Conservation (phyloP, 2,888 invertebrate species). For the Macrosoma leucophasiata region DNA sequence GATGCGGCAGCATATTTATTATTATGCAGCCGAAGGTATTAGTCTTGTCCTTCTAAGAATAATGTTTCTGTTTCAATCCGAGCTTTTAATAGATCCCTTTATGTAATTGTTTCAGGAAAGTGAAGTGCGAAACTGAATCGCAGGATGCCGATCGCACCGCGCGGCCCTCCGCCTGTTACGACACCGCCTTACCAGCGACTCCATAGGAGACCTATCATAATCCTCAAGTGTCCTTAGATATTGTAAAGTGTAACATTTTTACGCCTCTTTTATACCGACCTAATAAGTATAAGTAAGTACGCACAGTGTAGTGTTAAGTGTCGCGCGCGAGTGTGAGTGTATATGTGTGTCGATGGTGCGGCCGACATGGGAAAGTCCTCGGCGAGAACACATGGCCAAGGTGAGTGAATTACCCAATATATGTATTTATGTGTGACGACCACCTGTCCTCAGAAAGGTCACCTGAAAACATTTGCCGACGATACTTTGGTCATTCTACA, state of each 20-base stretch:
- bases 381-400: slow-evolving; percentile 76
- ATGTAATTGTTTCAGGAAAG: slow-evolving; percentile 65
- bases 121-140: slow-evolving; percentile 50
- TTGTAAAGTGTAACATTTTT: slow-evolving; percentile 70
- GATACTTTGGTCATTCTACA: no score
- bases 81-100: no score
- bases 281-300: slow-evolving; percentile 63
- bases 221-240: slow-evolving; percentile 71
- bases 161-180: slow-evolving; percentile 68
- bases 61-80: no score
- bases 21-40: no score
- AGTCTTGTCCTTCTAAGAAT: no score
- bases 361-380: slow-evolving; percentile 77
- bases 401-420: slow-evolving; percentile 46
- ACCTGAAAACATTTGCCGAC: no score
- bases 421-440: slow-evolving; percentile 33
- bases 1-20: no score
- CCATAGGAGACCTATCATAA: slow-evolving; percentile 64
- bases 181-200: slow-evolving; percentile 62
- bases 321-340: slow-evolving; percentile 60
- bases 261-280: slow-evolving; percentile 72
- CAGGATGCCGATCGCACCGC: slow-evolving; percentile 75
- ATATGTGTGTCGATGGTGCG: slow-evolving; percentile 72
- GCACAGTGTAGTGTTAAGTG: slow-evolving; percentile 62
- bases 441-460: slow-evolving; percentile 39